These are phyloP conservation scores for Calyptommatus sinebrachiatus DNA, from an alignment of 2,113 vertebrate genomes.

Conservation along the genomic window DNA sequence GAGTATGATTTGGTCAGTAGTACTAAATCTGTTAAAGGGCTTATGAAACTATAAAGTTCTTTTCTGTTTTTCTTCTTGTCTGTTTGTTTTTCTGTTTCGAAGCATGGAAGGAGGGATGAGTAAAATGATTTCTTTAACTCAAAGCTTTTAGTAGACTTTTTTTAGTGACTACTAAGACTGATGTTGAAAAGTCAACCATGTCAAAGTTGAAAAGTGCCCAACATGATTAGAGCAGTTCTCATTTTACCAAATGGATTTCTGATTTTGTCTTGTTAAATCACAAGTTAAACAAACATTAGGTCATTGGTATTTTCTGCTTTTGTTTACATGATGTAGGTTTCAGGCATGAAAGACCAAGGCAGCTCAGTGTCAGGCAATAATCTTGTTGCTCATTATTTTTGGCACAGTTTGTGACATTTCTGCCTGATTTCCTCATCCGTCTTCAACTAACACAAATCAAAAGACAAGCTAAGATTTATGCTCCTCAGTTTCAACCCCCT, in stretches of 20 bases:
- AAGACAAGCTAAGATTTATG: constrained; percentile 65
- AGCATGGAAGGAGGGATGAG: fast-evolving
- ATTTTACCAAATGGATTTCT: constrained; percentile 28
- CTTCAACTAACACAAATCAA: constrained; percentile 57
- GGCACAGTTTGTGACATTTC: constrained; percentile 50
- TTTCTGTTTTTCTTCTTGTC: too few species aligned
- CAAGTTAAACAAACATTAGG: constrained; percentile 41
- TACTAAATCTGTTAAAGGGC: neutral
- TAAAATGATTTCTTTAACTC: constrained; percentile 34
- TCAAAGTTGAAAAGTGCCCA: constrained; percentile 26
- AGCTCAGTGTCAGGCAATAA: constrained; percentile 38
- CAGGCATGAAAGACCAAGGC: constrained; percentile 35
- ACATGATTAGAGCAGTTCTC: constrained; percentile 20
- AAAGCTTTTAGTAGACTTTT: constrained; percentile 7
- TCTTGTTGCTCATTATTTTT: constrained; percentile 45
- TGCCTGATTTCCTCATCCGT: constrained; percentile 51
- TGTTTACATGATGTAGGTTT: constrained; percentile 25
- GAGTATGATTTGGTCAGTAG: too few species aligned
- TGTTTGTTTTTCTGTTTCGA: neutral
- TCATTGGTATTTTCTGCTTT: constrained; percentile 26
- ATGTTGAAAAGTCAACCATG: neutral
- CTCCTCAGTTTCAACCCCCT: constrained; percentile 30
- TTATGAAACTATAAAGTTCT: neutral
- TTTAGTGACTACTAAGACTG: neutral
- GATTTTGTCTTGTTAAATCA: constrained; percentile 34